Evolutionary conservation across 2,888 invertebrate genomes (phyloP).

Genomic region (Agriotes lineatus): DNA sequence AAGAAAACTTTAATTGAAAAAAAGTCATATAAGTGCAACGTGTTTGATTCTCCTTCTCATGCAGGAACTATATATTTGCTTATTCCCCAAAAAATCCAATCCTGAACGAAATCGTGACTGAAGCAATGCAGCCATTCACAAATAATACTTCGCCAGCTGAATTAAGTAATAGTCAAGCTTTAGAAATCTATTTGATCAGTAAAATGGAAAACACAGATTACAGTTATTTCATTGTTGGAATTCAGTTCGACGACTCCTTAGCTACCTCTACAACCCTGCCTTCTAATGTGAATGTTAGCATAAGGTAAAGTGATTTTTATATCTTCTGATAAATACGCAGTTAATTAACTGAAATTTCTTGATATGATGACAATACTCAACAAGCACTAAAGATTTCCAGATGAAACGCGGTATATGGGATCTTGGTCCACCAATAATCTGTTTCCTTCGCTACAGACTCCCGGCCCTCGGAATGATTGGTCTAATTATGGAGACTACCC

Average conservation of each 20-base stretch:
- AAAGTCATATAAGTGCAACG: no score
- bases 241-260: conserved; percentile 72
- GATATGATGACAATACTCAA: background rate
- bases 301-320: conserved; percentile 64
- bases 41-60: no score
- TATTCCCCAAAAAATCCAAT: no score
- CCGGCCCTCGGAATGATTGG: conserved; percentile 48
- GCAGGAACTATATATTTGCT: no score
- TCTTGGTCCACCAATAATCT: conserved; percentile 79
- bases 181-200: no score
- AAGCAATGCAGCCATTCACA: no score
- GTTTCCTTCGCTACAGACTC: conserved; percentile 59
- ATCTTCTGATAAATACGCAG: background rate
- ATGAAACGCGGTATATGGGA: conserved; percentile 69
- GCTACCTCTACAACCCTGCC: conserved; percentile 64
- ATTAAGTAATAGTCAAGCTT: no score
- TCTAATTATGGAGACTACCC: conserved; percentile 41
- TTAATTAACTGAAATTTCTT: background rate
- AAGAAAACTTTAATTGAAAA: no score
- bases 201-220: no score
- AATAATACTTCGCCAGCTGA: no score
- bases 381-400: conserved; percentile 69
- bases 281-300: conserved; percentile 69
- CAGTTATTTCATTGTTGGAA: conserved; percentile 58
- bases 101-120: no score